phyloP scores from a whole-genome alignment of 2,113 vertebrate species.

The Syngnathus floridae region DNA sequence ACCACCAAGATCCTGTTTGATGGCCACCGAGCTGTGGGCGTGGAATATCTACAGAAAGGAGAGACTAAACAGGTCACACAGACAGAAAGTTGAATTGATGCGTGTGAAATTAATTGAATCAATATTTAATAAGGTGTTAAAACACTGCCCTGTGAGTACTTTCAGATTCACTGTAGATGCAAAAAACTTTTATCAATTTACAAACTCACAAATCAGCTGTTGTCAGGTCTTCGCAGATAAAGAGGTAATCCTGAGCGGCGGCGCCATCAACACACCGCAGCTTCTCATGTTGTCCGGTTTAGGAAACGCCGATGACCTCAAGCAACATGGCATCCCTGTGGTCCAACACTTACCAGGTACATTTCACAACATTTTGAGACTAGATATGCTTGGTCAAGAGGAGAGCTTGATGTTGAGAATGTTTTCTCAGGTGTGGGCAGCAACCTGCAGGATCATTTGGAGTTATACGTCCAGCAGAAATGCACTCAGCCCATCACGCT shows the following conservation, averaged over 20 bases:
- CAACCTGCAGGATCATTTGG: slow-evolving; percentile 95
- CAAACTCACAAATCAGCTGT: not conserved
- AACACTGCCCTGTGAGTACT: not conserved
- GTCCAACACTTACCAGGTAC: slow-evolving; percentile 87
- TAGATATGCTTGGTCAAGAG: not conserved
- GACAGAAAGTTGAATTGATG: too few species aligned
- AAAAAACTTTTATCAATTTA: not conserved
- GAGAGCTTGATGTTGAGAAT: not conserved
- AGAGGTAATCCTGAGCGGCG: slow-evolving; percentile 91
- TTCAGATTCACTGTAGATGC: not conserved
- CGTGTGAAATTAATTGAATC: not conserved
- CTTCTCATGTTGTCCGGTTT: slow-evolving; percentile 94
- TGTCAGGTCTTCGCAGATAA: slow-evolving; percentile 82
- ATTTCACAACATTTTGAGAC: not conserved
- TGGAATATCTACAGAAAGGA: slow-evolving; percentile 84
- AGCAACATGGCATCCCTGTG: slow-evolving; percentile 79
- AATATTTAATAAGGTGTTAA: not conserved
- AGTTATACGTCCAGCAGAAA: slow-evolving; percentile 87
- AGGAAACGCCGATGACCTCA: slow-evolving; percentile 85
- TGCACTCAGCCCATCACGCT: slow-evolving; percentile 88
- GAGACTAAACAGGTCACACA: slow-evolving; percentile 73
- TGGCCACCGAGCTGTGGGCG: slow-evolving; percentile 79
- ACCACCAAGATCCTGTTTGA: slow-evolving; percentile 88
- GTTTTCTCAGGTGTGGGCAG: slow-evolving; percentile 81
- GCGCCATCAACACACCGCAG: slow-evolving; percentile 95